Evolutionary conservation across 2,797 vertebrate species (phyloP).

Genomic region (Neosilurus hyrtlii): DNA sequence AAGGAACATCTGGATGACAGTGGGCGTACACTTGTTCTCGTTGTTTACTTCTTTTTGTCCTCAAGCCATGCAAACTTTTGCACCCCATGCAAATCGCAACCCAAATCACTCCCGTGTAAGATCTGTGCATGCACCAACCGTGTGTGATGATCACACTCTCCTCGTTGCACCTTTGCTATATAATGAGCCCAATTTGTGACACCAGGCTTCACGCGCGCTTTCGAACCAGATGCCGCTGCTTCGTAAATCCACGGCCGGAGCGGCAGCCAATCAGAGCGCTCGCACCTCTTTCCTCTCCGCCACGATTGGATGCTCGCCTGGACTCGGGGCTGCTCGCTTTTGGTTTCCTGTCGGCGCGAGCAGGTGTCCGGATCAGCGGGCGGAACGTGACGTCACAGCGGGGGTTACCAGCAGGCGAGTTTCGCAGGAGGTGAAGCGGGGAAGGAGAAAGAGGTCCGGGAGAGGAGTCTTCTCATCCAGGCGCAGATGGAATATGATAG

Average conservation of each 20-base stretch:
- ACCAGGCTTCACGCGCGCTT: background rate
- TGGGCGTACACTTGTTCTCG: background rate
- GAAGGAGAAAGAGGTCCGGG: background rate
- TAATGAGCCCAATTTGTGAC: background rate
- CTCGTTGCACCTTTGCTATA: background rate
- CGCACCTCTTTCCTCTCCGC: background rate
- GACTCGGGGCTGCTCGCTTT: conserved; percentile 8
- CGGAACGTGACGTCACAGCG: conserved; percentile 56
- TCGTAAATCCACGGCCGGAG: background rate
- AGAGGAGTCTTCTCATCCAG: conserved; percentile 19
- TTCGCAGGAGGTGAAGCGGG: conserved; percentile 39
- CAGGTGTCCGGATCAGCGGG: conserved; percentile 55
- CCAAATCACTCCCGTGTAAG: background rate
- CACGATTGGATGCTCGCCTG: conserved; percentile 1
- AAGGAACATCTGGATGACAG: background rate
- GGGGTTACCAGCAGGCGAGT: conserved; percentile 51
- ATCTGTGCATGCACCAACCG: no score
- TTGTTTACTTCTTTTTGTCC: background rate
- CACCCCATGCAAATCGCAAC: background rate
- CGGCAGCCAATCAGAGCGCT: conserved; percentile 12
- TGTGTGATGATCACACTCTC: background rate
- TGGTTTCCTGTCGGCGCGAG: conserved; percentile 41
- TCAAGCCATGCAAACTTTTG: background rate
- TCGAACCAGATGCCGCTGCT: background rate
- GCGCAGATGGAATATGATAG: conserved; percentile 22